A percentile compares a stretch with the other conserved stretches of the same genome.
Conservation (phyloP, 2,797 vertebrate species). For the Atherinosoma microstoma region DNA sequence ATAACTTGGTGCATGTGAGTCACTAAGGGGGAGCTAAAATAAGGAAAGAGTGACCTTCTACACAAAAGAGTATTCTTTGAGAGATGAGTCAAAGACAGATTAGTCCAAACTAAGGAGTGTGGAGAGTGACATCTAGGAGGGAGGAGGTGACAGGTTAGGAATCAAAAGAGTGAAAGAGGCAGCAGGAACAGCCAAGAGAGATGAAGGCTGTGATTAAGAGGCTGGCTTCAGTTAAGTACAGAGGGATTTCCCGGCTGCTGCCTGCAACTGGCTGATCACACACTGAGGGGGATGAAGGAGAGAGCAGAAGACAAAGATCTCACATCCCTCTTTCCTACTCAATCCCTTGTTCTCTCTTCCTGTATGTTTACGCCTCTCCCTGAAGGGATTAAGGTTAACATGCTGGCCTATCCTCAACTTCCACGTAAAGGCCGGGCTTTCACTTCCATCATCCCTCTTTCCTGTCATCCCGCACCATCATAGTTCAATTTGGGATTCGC, state of each 20-base stretch:
- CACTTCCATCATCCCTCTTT: conserved; percentile 47
- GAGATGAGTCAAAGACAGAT: conserved; percentile 45
- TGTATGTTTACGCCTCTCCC: conserved; percentile 65
- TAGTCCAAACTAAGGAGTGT: conserved; percentile 20
- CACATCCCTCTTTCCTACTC: conserved; percentile 63
- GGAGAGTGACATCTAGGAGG: conserved; percentile 30
- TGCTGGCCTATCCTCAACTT: conserved; percentile 66
- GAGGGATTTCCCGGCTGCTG: conserved; percentile 73
- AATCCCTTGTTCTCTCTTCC: conserved; percentile 67
- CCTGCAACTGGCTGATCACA: conserved; percentile 72
- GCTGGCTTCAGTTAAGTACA: conserved; percentile 62
- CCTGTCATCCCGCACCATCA: conserved; percentile 57
- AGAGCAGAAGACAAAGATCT: conserved; percentile 74
- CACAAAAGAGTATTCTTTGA: conserved; percentile 32
- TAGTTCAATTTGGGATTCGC: conserved; percentile 67
- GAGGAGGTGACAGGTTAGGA: conserved; percentile 38
- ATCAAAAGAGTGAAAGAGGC: conserved; percentile 31
- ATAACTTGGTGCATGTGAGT: conserved; percentile 33
- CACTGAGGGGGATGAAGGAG: conserved; percentile 65
- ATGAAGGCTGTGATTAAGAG: conserved; percentile 77
- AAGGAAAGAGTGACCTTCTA: conserved; percentile 16
- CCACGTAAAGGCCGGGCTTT: conserved; percentile 45
- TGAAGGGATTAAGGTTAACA: conserved; percentile 78
- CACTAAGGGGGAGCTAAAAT: conserved; percentile 37
- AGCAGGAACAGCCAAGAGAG: conserved; percentile 55